Base-by-base conservation (phyloP, 1,140 invertebrate genomes). In the Bombus confusus region DNA sequence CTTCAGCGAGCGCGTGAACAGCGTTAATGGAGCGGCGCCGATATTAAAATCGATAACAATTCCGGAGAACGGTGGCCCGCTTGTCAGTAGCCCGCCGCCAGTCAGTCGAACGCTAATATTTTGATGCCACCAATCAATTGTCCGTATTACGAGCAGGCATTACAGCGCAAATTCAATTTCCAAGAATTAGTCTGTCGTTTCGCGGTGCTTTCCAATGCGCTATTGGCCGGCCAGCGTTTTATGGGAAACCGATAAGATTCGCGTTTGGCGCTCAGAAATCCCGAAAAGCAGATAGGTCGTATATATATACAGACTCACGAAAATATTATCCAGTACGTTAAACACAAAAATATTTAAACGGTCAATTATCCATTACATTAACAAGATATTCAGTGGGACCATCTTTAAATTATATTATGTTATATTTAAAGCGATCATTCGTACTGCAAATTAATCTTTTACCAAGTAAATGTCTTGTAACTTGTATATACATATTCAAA, bases 11-110 rank as follows among this genome's bases (percentile, higher is more conserved):
- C 18, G n/a, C 5, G 37, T 31, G 64, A 62, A 34, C 69, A 9
- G 31, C 37, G 52, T 39, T 83, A 83, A 76, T 68, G 64, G 81
- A 83, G 12, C 81, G 15, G 28, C n/a, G 81, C 31, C 74, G 73
- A 77, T 83, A 83, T 77, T 77, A 83, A 83, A 83, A 83, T 77
- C 81, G 81, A 83, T 83, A 68, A 68, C 81, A 76, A 77, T 77
- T 39, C 81, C 62, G 43, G 43, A 28, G 80, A 52, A 76, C 80
- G 80, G n/a, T n/a, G 52, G 22, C n/a, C 39, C 41, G 71, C 64
- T 37, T 82, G 80, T 82, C 69, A 73, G 80, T 52, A 39, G 39
- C 41, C 71, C 25, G 59, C 73, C 59, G 3, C 41, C 80, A 66
- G 72, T 68, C 81, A 83, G 73, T 64, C 62, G 34, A n/a, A 64